phyloP scores from a whole-genome alignment of 2,888 invertebrate species.

The Drosophila parthenogenetica region DNA sequence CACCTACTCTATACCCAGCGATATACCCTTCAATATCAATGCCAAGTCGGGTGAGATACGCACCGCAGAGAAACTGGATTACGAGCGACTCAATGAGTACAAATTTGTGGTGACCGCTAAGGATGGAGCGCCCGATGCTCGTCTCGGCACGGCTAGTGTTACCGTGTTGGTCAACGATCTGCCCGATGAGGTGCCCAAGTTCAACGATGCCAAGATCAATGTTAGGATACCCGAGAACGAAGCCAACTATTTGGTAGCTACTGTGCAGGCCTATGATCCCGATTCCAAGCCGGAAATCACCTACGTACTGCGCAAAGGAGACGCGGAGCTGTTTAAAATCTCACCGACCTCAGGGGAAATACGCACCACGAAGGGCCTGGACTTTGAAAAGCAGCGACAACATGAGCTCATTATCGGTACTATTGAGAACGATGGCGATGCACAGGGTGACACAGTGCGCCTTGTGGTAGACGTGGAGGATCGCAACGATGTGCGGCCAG shows the following conservation, averaged over 20 bases:
- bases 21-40: constrained; percentile 92
- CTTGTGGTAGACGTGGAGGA: constrained; percentile 87
- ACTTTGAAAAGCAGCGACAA: constrained; percentile 90
- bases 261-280: constrained; percentile 94
- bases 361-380: constrained; percentile 90
- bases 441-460: constrained; percentile 90
- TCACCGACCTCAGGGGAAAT: constrained; percentile 92
- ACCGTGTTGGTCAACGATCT: constrained; percentile 92
- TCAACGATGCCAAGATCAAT: constrained; percentile 90
- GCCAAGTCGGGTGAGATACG: constrained; percentile 91
- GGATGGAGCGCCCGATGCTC: constrained; percentile 94
- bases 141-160: constrained; percentile 94
- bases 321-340: constrained; percentile 92
- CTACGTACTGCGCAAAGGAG: constrained; percentile 93
- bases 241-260: constrained; percentile 91
- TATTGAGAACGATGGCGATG: constrained; percentile 90
- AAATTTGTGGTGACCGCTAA: constrained; percentile 94
- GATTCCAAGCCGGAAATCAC: constrained; percentile 93
- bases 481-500: constrained; percentile 94
- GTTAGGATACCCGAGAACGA: constrained; percentile 94
- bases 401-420: constrained; percentile 93
- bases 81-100: constrained; percentile 91
- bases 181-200: constrained; percentile 92
- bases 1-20: constrained; percentile 91
- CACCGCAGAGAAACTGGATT: constrained; percentile 91